Conservation (phyloP, 1,140 invertebrate species). For the Drosophila pseudoobscura region DNA sequence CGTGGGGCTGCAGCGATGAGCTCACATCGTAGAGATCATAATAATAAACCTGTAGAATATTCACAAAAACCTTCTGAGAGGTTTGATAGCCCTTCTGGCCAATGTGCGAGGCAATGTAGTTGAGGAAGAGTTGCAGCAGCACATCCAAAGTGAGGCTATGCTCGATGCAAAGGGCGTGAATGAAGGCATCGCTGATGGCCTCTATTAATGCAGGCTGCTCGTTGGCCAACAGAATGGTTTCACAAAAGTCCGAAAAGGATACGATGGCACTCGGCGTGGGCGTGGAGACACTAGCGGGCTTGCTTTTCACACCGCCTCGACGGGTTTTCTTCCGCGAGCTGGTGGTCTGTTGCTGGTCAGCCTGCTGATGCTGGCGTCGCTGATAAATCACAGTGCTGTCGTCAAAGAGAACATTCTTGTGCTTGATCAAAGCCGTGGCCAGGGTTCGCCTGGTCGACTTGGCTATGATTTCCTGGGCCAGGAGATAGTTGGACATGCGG, state of each 20-base stretch:
- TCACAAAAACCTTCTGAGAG: constrained; percentile 79
- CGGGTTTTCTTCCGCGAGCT: constrained; percentile 30
- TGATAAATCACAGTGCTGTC: constrained; percentile 75
- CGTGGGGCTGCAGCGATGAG: constrained; percentile 59
- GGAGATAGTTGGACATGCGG: constrained; percentile 79
- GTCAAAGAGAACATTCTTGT: constrained; percentile 79
- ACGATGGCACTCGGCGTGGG: constrained; percentile 58
- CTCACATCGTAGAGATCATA: constrained; percentile 79
- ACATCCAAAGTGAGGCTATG: constrained; percentile 72
- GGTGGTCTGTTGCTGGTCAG: constrained; percentile 3
- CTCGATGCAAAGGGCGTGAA: constrained; percentile 76
- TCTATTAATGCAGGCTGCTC: constrained; percentile 74
- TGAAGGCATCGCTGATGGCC: constrained; percentile 79
- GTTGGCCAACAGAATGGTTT: constrained; percentile 73
- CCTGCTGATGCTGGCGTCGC: constrained; percentile 49
- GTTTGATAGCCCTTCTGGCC: constrained; percentile 81
- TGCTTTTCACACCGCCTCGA: constrained; percentile 29
- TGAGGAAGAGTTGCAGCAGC: constrained; percentile 74
- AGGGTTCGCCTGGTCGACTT: constrained; percentile 60
- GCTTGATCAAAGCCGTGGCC: constrained; percentile 70
- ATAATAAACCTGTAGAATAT: constrained; percentile 75
- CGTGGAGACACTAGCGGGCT: constrained; percentile 14
- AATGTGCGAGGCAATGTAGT: constrained; percentile 80
- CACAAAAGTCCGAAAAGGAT: constrained; percentile 78
- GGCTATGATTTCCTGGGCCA: constrained; percentile 70